Base-by-base conservation (phyloP, 2,113 vertebrate genomes). In the Stomatorhinus ivindoensis region DNA sequence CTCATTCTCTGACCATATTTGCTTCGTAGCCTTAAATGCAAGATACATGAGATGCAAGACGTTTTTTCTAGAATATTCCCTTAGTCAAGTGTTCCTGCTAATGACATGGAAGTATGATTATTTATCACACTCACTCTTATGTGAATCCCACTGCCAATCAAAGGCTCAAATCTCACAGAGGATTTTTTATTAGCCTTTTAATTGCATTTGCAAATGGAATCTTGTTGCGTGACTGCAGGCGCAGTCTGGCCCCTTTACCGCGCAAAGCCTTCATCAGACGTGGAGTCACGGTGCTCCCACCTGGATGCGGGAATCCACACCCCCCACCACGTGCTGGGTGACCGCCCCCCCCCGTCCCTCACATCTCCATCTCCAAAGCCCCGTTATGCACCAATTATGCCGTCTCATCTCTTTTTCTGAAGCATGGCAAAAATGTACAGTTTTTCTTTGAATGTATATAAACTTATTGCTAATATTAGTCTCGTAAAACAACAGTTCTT, bases 241-340 rank as follows among this genome's bases (percentile, higher is more conserved):
- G 6, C 24, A 65, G 86, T 35, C 48, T 87, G 24, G 50, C 50
- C 86, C 86, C 31, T 11, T 82, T 55, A 44, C 44, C 90, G 82
- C 83, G 83, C 80, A 91, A 84, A 84, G 89, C 86, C 44, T 50
- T 35, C n/a, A 73, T 39, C 69, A 44, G 73, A 88, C 48, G 89
- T 0, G n/a, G 89, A 92, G 90, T 93, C 90, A 61, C 7, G 0
- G 7, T 9, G 24, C 55, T n/a, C 24, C 21, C 24, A n/a, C 55
- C 55, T 61, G 55, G 55, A n/a, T 2, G 8, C 24, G 24, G 21
- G 55, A n/a, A 61, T n/a, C 55, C 7, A 92, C 92, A n/a, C 76
- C 91, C 73, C 80, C 39, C 39, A 2, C 6, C 27, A 27, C 27
- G 4, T 0, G n/a, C 61, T 69, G 27, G 58, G 58, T 65, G 58